Conservation (phyloP, 1,140 invertebrate genomes). For the Orius insidiosus region DNA sequence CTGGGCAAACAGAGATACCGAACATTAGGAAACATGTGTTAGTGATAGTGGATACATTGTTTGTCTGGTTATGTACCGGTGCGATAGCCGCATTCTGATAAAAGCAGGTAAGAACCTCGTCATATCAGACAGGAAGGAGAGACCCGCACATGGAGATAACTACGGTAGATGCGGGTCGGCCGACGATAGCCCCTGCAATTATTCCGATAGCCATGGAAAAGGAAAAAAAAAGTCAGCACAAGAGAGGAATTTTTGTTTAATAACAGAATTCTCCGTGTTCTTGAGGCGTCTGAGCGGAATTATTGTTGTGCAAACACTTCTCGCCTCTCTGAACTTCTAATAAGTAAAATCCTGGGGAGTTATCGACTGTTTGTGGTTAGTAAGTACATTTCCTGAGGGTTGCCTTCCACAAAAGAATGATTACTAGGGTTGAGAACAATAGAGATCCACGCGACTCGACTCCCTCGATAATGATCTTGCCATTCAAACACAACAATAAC, state of each 20-base stretch:
- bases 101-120: background rate
- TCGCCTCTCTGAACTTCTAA: slow-evolving; percentile 4
- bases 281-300: slow-evolving; percentile 11
- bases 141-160: background rate
- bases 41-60: slow-evolving; percentile 2
- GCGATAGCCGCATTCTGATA: background rate
- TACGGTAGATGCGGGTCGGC: background rate
- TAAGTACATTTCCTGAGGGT: slow-evolving; percentile 12
- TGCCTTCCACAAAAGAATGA: slow-evolving; percentile 10
- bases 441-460: slow-evolving; percentile 6
- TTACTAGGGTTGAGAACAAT: slow-evolving; percentile 11
- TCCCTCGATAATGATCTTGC: slow-evolving; percentile 11
- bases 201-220: no score
- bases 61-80: background rate
- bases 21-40: slow-evolving; percentile 6
- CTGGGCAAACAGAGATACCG: slow-evolving; percentile 6
- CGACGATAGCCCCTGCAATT: no score
- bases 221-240: no score
- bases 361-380: slow-evolving; percentile 12
- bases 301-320: slow-evolving; percentile 6
- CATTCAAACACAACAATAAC: slow-evolving; percentile 12
- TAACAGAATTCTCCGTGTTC: no score
- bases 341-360: slow-evolving; percentile 8
- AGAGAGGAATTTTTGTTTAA: no score
- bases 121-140: slow-evolving; percentile 3